Evolutionary conservation across 2,888 invertebrate genomes (phyloP).

Genomic region (Macrophya annulata): DNA sequence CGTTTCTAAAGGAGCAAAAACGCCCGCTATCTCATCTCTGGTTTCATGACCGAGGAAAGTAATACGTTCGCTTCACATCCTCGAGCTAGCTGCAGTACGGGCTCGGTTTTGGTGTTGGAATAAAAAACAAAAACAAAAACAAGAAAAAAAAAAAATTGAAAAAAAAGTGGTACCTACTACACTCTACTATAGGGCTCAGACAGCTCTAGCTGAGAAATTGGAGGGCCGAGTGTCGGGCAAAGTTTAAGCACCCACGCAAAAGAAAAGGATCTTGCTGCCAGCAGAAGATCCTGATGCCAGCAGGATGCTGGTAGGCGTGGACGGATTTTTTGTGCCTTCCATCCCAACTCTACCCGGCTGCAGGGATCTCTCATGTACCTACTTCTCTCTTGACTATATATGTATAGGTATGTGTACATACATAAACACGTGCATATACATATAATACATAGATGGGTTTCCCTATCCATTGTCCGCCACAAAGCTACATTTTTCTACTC

Average conservation of each 20-base stretch:
- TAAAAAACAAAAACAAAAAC: neutral
- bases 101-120: constrained; percentile 25
- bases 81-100: neutral
- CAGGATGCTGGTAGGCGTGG: constrained; percentile 76
- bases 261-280: constrained; percentile 46
- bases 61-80: neutral
- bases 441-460: constrained; percentile 40
- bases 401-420: constrained; percentile 7
- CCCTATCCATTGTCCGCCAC: constrained; percentile 72
- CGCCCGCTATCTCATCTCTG: constrained; percentile 40
- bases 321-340: constrained; percentile 72
- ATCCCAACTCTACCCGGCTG: constrained; percentile 35
- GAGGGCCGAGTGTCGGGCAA: constrained; percentile 51
- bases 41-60: constrained; percentile 34
- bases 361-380: constrained; percentile 21
- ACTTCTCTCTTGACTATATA: constrained; percentile 56
- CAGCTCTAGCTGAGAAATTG: constrained; percentile 49
- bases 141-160: neutral
- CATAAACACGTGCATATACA: constrained; percentile 5
- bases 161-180: constrained; percentile 28
- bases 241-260: constrained; percentile 54
- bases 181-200: constrained; percentile 26
- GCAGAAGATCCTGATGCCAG: constrained; percentile 58
- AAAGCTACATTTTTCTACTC: constrained; percentile 76
- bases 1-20: constrained; percentile 15